Evolutionary conservation across 2,888 invertebrate species (phyloP), one percentile per base, ranked within the genome.

Genomic region (Napeogenes sylphis): DNA sequence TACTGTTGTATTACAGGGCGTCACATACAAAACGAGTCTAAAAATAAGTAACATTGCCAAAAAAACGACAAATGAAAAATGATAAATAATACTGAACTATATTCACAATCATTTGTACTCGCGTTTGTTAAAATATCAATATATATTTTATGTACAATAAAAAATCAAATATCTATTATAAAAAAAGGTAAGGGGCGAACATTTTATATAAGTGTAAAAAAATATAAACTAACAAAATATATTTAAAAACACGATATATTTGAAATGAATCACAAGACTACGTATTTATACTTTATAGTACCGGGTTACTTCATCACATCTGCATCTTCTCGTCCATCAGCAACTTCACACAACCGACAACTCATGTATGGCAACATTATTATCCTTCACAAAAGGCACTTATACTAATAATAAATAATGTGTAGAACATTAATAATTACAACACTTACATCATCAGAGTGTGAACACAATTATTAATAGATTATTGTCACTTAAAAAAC

Each of bases 61-160:
- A 46, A 56, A 62, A 51, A 14, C 42, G 42, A 10, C 42, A 53
- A 47, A 62, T 54, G 33, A 35, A 62, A 73, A 78, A 77, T 78
- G 74, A 74, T 62, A 64, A 61, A 58, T 47, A 58, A 58, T 58
- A 32, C 47, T 47, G 47, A 33, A 47, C 35, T 33, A 47, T 51
- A 51, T 51, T 51, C 30, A 30, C 30, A 30, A 42, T 10, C n/a
- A 30, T 30, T 51, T 51, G 51, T 51, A 51, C 51, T 51, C 21
- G 30, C 30, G 10, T 51, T 51, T 6, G 8, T 6, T 30, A 3
- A 0, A 51, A 30, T 2, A 51, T 30, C 21, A 30, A 51, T 30
- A 30, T 51, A 21, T 21, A 47, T 6, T n/a, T 6, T n/a, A 47
- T n/a, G n/a, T 47, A 47, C 14, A 47, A 47, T 6, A n/a, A 2